Evolutionary conservation across 2,113 vertebrate genomes (phyloP).

Genomic region (Perccottus glenii): DNA sequence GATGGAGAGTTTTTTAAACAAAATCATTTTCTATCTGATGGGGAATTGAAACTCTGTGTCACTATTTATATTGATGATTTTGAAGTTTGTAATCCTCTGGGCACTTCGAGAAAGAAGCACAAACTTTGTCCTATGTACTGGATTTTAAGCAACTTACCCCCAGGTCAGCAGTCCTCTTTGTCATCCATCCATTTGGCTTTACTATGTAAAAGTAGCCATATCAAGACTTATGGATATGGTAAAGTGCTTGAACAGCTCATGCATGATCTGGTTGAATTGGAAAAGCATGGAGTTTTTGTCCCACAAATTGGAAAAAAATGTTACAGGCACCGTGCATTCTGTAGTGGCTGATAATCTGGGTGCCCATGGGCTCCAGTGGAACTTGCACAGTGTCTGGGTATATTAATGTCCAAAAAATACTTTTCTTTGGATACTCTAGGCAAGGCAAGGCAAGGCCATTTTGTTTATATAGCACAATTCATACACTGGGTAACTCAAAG

Average conservation of each 20-base stretch:
- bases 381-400: conserved; percentile 1
- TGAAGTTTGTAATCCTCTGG: conserved; percentile 9
- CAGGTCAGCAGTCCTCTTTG: conserved; percentile 1
- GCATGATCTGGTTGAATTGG: too few species aligned
- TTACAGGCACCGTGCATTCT: conserved; percentile 29
- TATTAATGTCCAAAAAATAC: conserved; percentile 22
- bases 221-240: too few species aligned
- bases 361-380: conserved; percentile 26
- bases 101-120: conserved; percentile 8
- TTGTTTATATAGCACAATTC: too few species aligned
- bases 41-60: neutral
- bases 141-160: conserved; percentile 2
- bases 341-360: conserved; percentile 45
- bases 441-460: too few species aligned
- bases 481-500: too few species aligned
- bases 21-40: neutral
- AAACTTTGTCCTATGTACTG: conserved; percentile 15
- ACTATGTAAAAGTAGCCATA: too few species aligned
- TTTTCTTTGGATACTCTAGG: conserved; percentile 8
- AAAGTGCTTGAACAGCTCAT: too few species aligned
- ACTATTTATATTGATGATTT: too few species aligned
- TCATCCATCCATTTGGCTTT: conserved; percentile 11
- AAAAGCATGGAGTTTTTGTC: conserved; percentile 35
- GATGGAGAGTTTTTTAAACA: too few species aligned
- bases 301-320: conserved; percentile 19